Base-by-base conservation (phyloP, 1,140 invertebrate species). In the Nasonia vitripennis region DNA sequence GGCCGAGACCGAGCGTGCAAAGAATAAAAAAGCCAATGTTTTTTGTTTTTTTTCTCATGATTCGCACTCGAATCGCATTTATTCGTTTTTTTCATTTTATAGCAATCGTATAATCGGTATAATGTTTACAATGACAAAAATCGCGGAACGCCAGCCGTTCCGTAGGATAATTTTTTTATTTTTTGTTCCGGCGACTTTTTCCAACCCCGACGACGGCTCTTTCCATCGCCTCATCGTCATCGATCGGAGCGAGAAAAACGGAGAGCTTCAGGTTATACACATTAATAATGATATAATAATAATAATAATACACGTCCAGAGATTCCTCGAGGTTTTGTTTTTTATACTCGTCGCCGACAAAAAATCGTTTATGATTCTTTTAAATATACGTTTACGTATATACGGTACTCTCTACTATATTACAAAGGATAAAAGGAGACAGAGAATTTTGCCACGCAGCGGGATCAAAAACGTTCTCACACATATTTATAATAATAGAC, bases 71-170 rank as follows among this genome's bases (percentile, higher is more conserved):
- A 89, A 92, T 92, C 89, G 90, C 88, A 91, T 93, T 93, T 93
- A 93, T 93, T 93, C 89, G 89, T 91, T 87, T 88, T 88, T 89
- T 91, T 92, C 75, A 79, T 83, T 86, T 86, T 84, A 84, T 86
- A 93, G 91, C 91, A 93, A 92, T 93, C 90, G 90, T 93, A 93
- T 93, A 93, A 93, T 93, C 90, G 91, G 91, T 91, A 90, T 93
- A 93, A 92, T 92, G 85, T 86, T 86, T 86, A 86, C 85, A 86
- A 83, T 86, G 85, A 86, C 81, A 86, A 83, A 84, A 83, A 82
- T 71, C 75, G 68, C 77, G 77, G 85, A 92, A 91, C 91, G 88
- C 88, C 90, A 90, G 17, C 27, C 79, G 74, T 86, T 78, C 84
- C 79, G 73, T 82, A 85, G 79, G 84, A 85, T 78, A 77, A 81